Evolutionary conservation across 2,888 invertebrate genomes (phyloP), one percentile per base, ranked within the genome.

Genomic region (Acleris holmiana): DNA sequence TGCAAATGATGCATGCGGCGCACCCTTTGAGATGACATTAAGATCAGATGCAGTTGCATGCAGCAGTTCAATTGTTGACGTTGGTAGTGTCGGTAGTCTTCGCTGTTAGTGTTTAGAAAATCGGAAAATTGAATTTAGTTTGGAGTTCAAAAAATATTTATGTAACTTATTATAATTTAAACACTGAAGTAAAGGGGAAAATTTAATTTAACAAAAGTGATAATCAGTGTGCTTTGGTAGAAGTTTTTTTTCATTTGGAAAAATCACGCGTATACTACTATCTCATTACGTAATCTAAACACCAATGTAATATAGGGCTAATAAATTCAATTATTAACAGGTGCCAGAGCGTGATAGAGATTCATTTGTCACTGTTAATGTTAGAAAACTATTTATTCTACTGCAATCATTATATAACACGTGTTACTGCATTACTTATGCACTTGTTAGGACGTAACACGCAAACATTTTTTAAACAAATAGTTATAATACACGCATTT

Each of bases 1-100:
- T 48, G 35, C 10, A 55, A 17, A 19, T 7, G 25, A 49, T 49
- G 44, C 44, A 49, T 17, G 35, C 44, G 63, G 40, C 63, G 35
- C 57, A 57, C 58, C 51, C 58, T 58, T 58, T 19, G 53, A 51
- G 58, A 58, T 53, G 58, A 64, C 63, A 58, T 63, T 64, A 47
- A 25, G 48, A 15, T 48, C 7, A 15, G 17, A 58, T 46, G 18
- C 6, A 53, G 23, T 25, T 40, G 53, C 46, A 3, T 23, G 46
- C 57, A 23, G 23, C 63, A 64, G 53, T 58, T n/a, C 40, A 19
- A 64, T 64, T 64, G 57, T 64, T 58, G 40, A 53, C 23, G 63
- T 41, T 40, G 23, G 6, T 47, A 15, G 19, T 6, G 57, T 18
- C 40, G 58, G 47, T 58, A 41, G 47, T 29, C 35, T 6, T 15